These are phyloP conservation scores for Andrena hattorfiana DNA, from an alignment of 2,888 invertebrate genomes.

Conservation along the genomic window DNA sequence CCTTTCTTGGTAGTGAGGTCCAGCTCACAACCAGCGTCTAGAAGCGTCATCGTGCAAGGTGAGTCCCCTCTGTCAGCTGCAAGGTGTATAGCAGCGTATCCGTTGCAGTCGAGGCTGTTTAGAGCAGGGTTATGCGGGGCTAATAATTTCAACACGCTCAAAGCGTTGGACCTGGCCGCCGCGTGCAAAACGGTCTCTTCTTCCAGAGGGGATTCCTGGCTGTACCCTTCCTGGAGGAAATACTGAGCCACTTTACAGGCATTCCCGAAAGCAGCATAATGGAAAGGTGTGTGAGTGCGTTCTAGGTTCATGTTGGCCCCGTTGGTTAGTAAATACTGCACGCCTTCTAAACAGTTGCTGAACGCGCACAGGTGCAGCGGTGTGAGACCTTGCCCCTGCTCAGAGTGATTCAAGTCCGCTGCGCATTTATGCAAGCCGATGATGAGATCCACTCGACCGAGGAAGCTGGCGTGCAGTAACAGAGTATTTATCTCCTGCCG, in stretches of 20 bases:
- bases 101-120: constrained; percentile 91
- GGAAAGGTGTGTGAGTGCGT: constrained; percentile 92
- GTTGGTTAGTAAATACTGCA: constrained; percentile 89
- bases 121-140: constrained; percentile 91
- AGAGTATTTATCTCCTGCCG: constrained; percentile 90
- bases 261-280: constrained; percentile 96
- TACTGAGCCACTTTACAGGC: constrained; percentile 92
- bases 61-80: constrained; percentile 92
- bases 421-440: constrained; percentile 88
- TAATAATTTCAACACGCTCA: constrained; percentile 92
- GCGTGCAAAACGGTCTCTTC: constrained; percentile 93
- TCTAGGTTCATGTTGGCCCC: constrained; percentile 90
- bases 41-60: constrained; percentile 91
- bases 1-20: constrained; percentile 91
- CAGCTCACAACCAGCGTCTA: constrained; percentile 90
- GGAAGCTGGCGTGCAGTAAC: constrained; percentile 91
- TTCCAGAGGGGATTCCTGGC: constrained; percentile 88
- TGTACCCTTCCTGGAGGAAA: constrained; percentile 90
- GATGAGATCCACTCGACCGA: constrained; percentile 89
- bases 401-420: constrained; percentile 90
- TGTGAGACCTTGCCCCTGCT: constrained; percentile 90
- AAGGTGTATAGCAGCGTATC: constrained; percentile 92
- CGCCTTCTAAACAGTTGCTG: constrained; percentile 91
- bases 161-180: constrained; percentile 93
- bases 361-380: constrained; percentile 92